Evolutionary conservation across 1,140 invertebrate genomes (phyloP).

Genomic region (Scaptomyza montana): DNA sequence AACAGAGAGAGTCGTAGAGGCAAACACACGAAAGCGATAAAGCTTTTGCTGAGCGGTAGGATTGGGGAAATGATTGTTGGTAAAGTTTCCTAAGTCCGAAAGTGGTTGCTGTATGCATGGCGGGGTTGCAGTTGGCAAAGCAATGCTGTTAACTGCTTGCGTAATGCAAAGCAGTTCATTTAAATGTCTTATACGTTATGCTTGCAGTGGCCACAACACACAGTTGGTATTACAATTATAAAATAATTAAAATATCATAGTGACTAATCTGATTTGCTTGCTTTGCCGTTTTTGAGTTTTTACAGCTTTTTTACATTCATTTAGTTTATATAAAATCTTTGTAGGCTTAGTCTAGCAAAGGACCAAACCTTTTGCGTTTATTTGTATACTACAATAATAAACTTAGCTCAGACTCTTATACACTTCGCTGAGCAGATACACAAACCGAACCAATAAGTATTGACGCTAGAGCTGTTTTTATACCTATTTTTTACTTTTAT

Average conservation of each 20-base stretch:
- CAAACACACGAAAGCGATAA: neutral
- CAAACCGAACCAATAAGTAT: neutral
- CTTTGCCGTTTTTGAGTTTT: no score
- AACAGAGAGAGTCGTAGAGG: neutral
- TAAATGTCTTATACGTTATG: no score
- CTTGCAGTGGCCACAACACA: neutral
- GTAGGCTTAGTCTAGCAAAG: neutral
- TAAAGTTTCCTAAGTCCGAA: neutral
- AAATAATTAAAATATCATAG: no score
- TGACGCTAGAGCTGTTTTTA: conserved; percentile 14
- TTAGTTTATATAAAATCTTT: no score
- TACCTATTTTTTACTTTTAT: neutral
- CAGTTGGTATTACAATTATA: neutral
- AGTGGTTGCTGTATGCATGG: neutral
- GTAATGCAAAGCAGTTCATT: neutral
- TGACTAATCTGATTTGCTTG: no score
- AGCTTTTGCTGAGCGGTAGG: neutral
- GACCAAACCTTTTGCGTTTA: no score
- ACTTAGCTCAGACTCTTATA: neutral
- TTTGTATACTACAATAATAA: no score
- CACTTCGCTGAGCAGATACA: neutral
- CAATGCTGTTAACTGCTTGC: neutral
- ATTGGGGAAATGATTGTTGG: neutral
- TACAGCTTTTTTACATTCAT: no score
- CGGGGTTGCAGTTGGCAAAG: neutral